Evolutionary conservation across 2,888 invertebrate genomes (phyloP).

Genomic region (Gerris lacustris): DNA sequence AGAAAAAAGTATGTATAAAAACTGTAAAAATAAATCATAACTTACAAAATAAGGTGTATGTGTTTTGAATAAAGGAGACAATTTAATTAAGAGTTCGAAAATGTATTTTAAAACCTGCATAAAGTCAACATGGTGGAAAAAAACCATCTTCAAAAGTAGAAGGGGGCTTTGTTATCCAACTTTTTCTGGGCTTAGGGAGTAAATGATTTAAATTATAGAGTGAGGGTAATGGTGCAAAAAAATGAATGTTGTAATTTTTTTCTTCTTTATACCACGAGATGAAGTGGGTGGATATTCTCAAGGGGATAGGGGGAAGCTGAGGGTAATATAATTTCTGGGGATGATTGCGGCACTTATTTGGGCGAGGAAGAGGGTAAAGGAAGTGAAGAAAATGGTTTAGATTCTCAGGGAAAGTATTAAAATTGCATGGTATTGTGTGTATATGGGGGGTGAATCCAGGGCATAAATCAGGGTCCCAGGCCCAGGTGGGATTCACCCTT

Average conservation of each 20-base stretch:
- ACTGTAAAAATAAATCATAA: too few species aligned
- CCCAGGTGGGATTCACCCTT: background rate
- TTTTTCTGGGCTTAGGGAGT: background rate
- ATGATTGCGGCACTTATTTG: conserved; percentile 2
- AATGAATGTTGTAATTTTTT: background rate
- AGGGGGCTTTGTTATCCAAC: too few species aligned
- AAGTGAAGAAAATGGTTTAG: conserved; percentile 5
- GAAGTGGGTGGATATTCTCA: background rate
- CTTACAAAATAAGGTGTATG: too few species aligned
- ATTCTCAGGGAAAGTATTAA: background rate
- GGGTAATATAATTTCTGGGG: background rate
- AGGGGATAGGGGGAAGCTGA: background rate
- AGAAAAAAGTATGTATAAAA: too few species aligned
- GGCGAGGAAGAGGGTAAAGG: background rate
- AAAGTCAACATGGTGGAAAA: too few species aligned
- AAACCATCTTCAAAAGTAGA: too few species aligned
- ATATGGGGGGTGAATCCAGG: background rate
- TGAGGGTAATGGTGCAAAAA: background rate
- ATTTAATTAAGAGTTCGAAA: too few species aligned
- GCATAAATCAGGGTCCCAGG: background rate
- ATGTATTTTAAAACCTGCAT: too few species aligned
- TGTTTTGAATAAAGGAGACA: too few species aligned
- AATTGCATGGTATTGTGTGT: conserved; percentile 5
- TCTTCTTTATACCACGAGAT: background rate
- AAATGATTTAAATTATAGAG: conserved; percentile 3